phyloP scores from a whole-genome alignment of 2,888 invertebrate species.

The Rhimphoctona megacephalus region DNA sequence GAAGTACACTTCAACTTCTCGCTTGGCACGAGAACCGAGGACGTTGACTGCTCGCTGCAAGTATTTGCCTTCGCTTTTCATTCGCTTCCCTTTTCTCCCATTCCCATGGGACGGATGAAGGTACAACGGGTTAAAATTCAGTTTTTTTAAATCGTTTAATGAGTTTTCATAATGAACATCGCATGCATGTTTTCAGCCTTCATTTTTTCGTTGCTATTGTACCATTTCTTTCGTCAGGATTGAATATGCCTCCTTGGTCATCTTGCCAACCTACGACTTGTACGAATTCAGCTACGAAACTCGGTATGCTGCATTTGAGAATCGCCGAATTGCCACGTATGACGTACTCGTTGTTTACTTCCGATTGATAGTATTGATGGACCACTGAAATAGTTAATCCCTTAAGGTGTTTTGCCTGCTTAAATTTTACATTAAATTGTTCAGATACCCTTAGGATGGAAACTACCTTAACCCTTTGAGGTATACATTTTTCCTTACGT shows the following conservation, averaged over 20 bases:
- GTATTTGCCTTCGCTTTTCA: conserved; percentile 20
- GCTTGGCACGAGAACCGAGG: conserved; percentile 22
- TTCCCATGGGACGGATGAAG: not conserved
- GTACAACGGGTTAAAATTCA: not conserved
- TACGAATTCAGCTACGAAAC: conserved; percentile 96
- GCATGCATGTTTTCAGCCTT: not conserved
- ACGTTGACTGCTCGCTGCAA: conserved; percentile 64
- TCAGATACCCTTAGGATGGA: not conserved
- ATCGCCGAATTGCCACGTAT: conserved; percentile 95
- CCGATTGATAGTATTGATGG: conserved; percentile 95
- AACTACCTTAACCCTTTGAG: too few relatives aligned
- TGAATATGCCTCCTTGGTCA: conserved; percentile 85
- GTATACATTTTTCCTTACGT: too few relatives aligned
- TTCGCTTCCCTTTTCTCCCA: not conserved
- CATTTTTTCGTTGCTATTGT: conserved; percentile 51
- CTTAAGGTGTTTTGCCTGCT: not conserved
- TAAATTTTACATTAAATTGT: not conserved
- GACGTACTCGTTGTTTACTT: conserved; percentile 96
- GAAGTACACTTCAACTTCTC: conserved; percentile 18
- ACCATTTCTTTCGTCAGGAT: conserved; percentile 81
- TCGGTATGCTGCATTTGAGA: conserved; percentile 95
- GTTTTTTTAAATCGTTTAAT: not conserved
- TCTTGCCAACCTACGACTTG: conserved; percentile 93
- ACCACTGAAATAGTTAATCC: conserved; percentile 89
- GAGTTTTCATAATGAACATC: not conserved